Evolutionary conservation across 2,797 vertebrate species (phyloP), one percentile per base, ranked within the genome.

Genomic region (Trachops cirrhosus): DNA sequence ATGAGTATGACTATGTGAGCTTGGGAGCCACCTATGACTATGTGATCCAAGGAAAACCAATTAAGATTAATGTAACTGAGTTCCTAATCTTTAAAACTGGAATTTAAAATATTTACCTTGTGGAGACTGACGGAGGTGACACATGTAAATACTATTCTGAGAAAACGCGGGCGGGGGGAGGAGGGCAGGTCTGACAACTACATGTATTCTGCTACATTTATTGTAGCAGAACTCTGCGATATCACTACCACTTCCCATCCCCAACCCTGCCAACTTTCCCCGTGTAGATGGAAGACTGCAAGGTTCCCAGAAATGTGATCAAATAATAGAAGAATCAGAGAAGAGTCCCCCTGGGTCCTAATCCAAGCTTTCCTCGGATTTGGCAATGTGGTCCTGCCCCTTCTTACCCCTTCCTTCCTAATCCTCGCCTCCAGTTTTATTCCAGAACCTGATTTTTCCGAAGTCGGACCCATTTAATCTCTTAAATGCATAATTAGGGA

Each of bases 401-500:
- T 46, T 16, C 62, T 12, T 21, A 26, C 11, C 21, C 10, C 11
- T 18, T 39, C 14, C 46, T 48, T 32, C 39, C 75, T 32, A 73
- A 48, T 44, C 24, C 34, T 93, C 3, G 32, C 71, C 71, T 93
- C 64, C 67, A 64, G 71, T 95, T 97, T 95, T 91, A 87, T 96
- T 87, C 46, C 37, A 46, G 73, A 88, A 90, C 44, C 41, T 26
- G 87, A 41, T 93, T 89, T 90, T 88, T 75, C 73, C 59, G 5
- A 85, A 89, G 64, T 94, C 80, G 1, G 75, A 92, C 48, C 93
- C 34, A 3, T 95, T 94, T 95, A 88, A 94, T 97, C 79, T 84
- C 37, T 59, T 83, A 95, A 92, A 84, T 77, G 85, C 91, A 70
- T 85, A 89, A 93, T 95, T 89, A 95, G 78, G 48, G 79, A 93